A percentile compares a stretch with the other conserved stretches of the same genome.
Conservation (phyloP, 1,140 invertebrate species). For the Drosophila burlai region DNA sequence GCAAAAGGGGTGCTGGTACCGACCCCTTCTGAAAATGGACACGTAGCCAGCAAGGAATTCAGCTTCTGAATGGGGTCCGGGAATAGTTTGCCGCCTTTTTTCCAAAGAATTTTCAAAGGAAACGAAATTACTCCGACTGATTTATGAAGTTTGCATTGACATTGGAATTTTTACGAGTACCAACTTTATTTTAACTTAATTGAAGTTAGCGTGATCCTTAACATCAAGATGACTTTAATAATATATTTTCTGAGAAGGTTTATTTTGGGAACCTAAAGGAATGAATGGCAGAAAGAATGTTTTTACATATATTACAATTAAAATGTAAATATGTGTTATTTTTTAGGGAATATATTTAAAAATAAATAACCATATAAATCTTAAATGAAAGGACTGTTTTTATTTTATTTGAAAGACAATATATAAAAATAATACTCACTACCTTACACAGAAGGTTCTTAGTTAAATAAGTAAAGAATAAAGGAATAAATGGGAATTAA, state of each 20-base stretch:
- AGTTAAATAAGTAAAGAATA: too few species aligned
- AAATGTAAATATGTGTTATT: background rate
- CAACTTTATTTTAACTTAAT: slow-evolving; percentile 23
- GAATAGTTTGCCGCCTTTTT: slow-evolving; percentile 33
- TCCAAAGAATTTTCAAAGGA: slow-evolving; percentile 40
- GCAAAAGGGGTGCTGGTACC: background rate
- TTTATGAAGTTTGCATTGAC: slow-evolving; percentile 56
- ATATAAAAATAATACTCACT: too few species aligned
- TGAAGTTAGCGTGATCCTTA: background rate
- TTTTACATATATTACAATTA: background rate
- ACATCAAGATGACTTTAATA: background rate
- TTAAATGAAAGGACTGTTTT: too few species aligned
- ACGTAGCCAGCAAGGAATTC: slow-evolving; percentile 69
- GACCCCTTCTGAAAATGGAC: slow-evolving; percentile 51
- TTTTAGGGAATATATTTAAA: too few species aligned
- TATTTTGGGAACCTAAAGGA: too few species aligned
- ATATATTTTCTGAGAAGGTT: too few species aligned
- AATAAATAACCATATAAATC: too few species aligned
- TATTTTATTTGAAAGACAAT: too few species aligned
- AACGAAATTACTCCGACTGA: slow-evolving; percentile 34
- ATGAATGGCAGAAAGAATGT: background rate
- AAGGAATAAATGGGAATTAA: too few species aligned
- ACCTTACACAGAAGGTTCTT: too few species aligned
- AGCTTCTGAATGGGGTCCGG: slow-evolving; percentile 3
- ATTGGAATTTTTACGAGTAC: slow-evolving; percentile 46